Base-by-base conservation (phyloP, 2,888 invertebrate species). In the Watsonalla binaria region DNA sequence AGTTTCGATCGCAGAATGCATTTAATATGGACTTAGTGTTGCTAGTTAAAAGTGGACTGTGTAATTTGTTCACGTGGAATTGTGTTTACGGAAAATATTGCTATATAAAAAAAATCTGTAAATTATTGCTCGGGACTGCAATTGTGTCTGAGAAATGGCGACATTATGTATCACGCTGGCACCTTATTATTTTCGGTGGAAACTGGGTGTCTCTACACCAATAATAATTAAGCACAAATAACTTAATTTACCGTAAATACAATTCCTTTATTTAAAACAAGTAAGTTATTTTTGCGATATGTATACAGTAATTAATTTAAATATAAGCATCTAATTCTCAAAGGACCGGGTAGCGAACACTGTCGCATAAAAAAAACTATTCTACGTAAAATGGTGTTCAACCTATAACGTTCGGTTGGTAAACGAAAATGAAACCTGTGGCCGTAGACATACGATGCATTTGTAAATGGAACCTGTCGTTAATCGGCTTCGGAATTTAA, bases 381-480 rank as follows among this genome's bases (percentile, higher is more conserved):
- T n/a, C n/a, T n/a, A 24, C 24, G 24, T 24, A 24, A 24, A 24
- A 24, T 0, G 6, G 13, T 45, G 6, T 45, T 45, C 7, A 46
- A 14, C 7, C 7, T 14, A 46, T 14, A 24, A 24, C 24, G 4
- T 24, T 1, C 24, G 47, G 47, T 47, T 33, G 45, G 45, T 34
- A 35, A 45, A 39, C 42, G 34, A 47, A 35, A 34, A 1, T 34
- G 47, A 35, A 47, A 33, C 47, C n/a, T 34, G 5, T 47, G n/a
- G 6, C 6, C 15, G 49, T 15, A 54, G 47, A 46, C 55, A 66
- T 68, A 67, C 61, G 62, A 68, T 65, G 62, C 68, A 70, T 72
- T 76, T 73, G 57, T 68, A 56, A 51, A 58, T 71, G 70, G n/a
- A 68, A 71, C 65, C 70, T 71, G 67, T 67, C 66, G 63, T 58